Evolutionary conservation across 2,797 vertebrate species (phyloP), one percentile per base, ranked within the genome.

Genomic region (Silurus aristotelis): DNA sequence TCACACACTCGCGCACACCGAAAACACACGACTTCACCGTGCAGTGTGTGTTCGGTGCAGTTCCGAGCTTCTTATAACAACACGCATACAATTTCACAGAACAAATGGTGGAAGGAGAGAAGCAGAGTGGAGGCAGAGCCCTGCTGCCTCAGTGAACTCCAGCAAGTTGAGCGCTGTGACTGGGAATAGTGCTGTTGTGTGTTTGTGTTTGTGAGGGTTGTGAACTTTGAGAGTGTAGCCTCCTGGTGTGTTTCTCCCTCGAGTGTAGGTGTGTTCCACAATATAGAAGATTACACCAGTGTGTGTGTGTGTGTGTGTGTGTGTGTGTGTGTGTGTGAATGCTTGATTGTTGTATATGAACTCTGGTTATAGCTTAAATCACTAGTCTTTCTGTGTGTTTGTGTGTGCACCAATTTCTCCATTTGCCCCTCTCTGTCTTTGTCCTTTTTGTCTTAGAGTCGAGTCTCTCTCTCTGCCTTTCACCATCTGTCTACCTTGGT

Each of bases 91-190:
- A 83, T 87, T 83, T 85, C n/a, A 76, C 84, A 73, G 31, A 83
- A 78, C 88, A 84, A 87, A 94, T 94, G 94, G 94, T 94, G 94
- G 94, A 94, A 95, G 91, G 93, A 93, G 93, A 93, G 93, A 90
- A 88, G 85, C 87, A 64, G 5, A 89, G 83, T n/a, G 43, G 52
- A 84, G 63, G 43, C 83, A 67, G 86, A 73, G 67, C 89, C 86
- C 87, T 88, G 89, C 86, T 83, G 94, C 91, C 89, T 92, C 89
- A 93, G 92, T 92, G 91, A 93, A 93, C 93, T 95, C 38, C 20
- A 31, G 15, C 25, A 75, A 75, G 72, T 75, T 73, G 71, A 52
- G 71, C 5, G 55, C 2, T 27, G 7, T 27, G 10, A 56, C 15
- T 25, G 48, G 71, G 46, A 1, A 1, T 22, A 22, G 70, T 31